These are phyloP conservation scores for Octonoba sinensis DNA, from an alignment of 2,888 invertebrate genomes.

Conservation along the genomic window DNA sequence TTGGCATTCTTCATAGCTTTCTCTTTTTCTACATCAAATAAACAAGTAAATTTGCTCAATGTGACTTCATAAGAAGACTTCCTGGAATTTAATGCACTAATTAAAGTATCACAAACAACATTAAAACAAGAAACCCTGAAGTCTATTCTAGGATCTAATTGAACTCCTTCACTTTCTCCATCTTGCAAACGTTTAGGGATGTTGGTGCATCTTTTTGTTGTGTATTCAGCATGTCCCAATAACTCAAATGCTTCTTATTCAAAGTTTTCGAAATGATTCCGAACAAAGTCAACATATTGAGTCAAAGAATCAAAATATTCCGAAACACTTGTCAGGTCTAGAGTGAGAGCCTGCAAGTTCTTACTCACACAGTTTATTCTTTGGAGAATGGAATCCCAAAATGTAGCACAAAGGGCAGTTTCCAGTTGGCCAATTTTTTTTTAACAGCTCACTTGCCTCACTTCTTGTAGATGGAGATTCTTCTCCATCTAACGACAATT, in stretches of 20 bases:
- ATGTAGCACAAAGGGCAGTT: background rate
- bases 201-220: background rate
- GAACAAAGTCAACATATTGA: background rate
- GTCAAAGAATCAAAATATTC: background rate
- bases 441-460: background rate
- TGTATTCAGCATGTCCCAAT: background rate
- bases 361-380: background rate
- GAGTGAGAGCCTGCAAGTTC: background rate
- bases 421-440: background rate
- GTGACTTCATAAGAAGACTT: background rate
- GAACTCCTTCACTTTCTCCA: background rate
- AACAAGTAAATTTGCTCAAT: background rate
- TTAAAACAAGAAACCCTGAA: slow-evolving; percentile 3
- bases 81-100: background rate
- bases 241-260: background rate
- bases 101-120: background rate
- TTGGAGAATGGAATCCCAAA: background rate
- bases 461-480: background rate
- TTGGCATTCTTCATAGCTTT: background rate
- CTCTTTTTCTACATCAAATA: background rate
- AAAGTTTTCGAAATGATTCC: background rate
- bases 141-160: background rate
- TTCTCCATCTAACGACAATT: background rate
- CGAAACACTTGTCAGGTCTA: background rate
- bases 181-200: background rate